phyloP scores from a whole-genome alignment of 2,888 invertebrate genomes.

The Mamestra brassicae region DNA sequence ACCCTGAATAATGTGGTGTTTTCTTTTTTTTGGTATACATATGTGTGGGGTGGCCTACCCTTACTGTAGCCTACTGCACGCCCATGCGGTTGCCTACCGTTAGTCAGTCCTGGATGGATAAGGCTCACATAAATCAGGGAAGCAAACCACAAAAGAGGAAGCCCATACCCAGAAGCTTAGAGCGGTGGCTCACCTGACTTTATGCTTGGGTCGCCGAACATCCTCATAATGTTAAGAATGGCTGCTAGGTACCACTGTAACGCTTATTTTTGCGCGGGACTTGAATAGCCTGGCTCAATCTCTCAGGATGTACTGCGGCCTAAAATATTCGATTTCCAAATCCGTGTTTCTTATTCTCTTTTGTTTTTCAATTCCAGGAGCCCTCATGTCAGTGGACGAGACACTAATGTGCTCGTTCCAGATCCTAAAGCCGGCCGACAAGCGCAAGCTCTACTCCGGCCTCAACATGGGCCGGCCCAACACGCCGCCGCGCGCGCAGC shows the following conservation, averaged over 20 bases:
- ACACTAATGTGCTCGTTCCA: slow-evolving; percentile 99
- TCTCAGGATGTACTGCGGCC: not conserved
- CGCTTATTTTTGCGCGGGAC: not conserved
- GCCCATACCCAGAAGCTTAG: no score
- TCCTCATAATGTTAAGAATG: not conserved
- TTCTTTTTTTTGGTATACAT: no score
- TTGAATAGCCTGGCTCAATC: not conserved
- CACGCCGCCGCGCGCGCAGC: slow-evolving; percentile 98
- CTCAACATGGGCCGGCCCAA: slow-evolving; percentile 98
- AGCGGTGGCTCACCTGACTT: not conserved
- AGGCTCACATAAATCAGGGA: not conserved
- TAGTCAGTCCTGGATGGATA: not conserved
- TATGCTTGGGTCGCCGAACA: no score
- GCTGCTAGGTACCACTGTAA: not conserved
- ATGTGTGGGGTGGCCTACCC: no score
- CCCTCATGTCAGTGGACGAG: slow-evolving; percentile 99
- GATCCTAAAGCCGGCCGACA: slow-evolving; percentile 99
- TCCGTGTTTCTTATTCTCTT: not conserved
- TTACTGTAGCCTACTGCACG: no score
- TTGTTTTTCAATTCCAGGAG: slow-evolving; percentile 87
- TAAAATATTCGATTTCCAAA: not conserved
- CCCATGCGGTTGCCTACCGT: no score
- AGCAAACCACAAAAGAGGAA: not conserved
- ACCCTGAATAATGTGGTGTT: no score
- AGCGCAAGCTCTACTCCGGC: slow-evolving; percentile 98